Base-by-base conservation (phyloP, 2,888 invertebrate species). In the Arrhopalites spinosus region DNA sequence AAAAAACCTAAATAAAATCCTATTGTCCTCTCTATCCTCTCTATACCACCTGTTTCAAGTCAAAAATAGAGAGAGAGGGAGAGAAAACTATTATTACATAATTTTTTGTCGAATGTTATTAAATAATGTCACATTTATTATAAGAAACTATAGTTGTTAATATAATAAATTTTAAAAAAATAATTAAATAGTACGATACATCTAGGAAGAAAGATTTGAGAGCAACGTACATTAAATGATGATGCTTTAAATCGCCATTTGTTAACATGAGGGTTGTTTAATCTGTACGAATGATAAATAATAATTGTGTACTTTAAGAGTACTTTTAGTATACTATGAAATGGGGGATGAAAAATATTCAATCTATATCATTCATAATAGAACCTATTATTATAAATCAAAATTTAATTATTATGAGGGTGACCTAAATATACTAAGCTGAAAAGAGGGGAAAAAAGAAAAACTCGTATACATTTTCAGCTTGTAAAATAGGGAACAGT, bases 361-460 rank as follows among this genome's bases (percentile, higher is more conserved):
- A 25, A 27, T 61, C 20, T 20, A 25, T 20, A 53, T 25, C 27
- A 61, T 23, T 61, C 61, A n/a, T 61, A 61, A 11, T 61, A 25
- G 20, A 61, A 61, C 23, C 56, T 56, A 61, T 13, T 61, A 23
- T 61, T 13, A 23, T 61, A 27, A 25, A 5, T 13, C 13, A 25
- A 1, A n/a, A n/a, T 61, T 25, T 27, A 61, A 23, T 23, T 23
- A 61, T 15, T 50, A 68, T 25, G 8, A 67, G 43, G 36, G 25
- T 68, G 23, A 68, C 45, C 67, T 67, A 67, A 23, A 36, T 30
- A 45, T 20, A 11, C 8, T 45, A 67, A 25, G 50, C 68, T 68
- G 25, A 68, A 50, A 66, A 3, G 13, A 11, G 23, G 7, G 68
- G 3, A 36, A 36, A 36, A 36, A n/a, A n/a, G n/a, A n/a, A n/a